Evolutionary conservation across 2,888 invertebrate species (phyloP).

Genomic region (Philaethria dido): DNA sequence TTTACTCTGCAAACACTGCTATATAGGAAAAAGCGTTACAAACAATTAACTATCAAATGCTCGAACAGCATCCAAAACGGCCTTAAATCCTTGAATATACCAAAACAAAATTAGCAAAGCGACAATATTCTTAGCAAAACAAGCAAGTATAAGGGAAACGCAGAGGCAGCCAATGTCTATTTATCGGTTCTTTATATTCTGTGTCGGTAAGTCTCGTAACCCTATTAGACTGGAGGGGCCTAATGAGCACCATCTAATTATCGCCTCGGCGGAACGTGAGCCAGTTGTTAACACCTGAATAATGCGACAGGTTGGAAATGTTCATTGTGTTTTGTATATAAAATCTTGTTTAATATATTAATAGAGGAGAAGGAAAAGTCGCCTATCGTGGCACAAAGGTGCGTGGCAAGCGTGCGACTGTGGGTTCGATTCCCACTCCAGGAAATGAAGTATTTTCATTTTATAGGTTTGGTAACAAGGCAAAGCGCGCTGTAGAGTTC

Average conservation of each 20-base stretch:
- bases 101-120: neutral
- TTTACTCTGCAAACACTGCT: no score
- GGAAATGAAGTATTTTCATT: no score
- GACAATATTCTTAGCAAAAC: constrained; percentile 15
- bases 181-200: constrained; percentile 44
- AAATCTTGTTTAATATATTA: neutral
- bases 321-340: constrained; percentile 18
- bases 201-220: constrained; percentile 48
- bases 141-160: constrained; percentile 22
- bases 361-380: no score
- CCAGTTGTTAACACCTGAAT: constrained; percentile 61
- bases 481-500: no score
- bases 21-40: no score
- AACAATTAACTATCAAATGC: no score
- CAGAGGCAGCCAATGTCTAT: constrained; percentile 29
- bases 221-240: constrained; percentile 54
- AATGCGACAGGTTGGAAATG: constrained; percentile 45
- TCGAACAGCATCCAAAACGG: no score
- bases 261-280: constrained; percentile 55
- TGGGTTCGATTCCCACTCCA: no score
- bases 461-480: no score
- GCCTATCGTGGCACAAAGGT: no score
- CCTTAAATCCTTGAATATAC: no score
- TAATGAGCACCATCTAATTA: constrained; percentile 65
- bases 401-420: no score